phyloP scores from a whole-genome alignment of 2,888 invertebrate species.

The Drosophila imparisetae region DNA sequence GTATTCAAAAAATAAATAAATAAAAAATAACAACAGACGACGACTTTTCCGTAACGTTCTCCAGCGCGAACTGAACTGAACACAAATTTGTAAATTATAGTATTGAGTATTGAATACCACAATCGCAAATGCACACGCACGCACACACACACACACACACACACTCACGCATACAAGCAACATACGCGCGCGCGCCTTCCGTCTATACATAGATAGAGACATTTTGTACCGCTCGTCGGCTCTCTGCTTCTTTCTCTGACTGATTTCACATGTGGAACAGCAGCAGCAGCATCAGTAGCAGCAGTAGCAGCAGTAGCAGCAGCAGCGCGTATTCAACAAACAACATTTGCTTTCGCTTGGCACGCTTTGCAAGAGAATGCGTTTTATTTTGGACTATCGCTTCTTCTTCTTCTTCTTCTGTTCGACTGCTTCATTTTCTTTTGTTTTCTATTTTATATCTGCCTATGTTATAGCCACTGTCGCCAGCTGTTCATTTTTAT shows the following conservation, averaged over 20 bases:
- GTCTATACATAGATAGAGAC: background rate
- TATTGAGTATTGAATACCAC: slow-evolving; percentile 69
- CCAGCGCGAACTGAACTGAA: slow-evolving; percentile 75
- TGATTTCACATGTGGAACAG: slow-evolving; percentile 37
- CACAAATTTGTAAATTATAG: slow-evolving; percentile 74
- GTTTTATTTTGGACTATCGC: slow-evolving; percentile 62
- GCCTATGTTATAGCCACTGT: slow-evolving; percentile 5
- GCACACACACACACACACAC: slow-evolving; percentile 1
- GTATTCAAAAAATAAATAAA: slow-evolving; percentile 23
- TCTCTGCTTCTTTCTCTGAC: slow-evolving; percentile 2
- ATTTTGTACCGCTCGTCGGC: slow-evolving; percentile 1
- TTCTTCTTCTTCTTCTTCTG: background rate
- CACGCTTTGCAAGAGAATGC: slow-evolving; percentile 32
- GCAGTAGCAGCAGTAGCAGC: background rate
- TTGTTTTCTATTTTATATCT: background rate
- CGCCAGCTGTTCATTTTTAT: background rate
- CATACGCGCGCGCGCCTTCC: background rate
- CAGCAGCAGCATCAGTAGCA: background rate
- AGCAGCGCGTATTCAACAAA: background rate
- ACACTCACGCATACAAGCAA: background rate
- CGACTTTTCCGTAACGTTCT: slow-evolving; percentile 77
- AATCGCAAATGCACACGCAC: slow-evolving; percentile 34
- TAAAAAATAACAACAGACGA: slow-evolving; percentile 48
- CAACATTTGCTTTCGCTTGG: slow-evolving; percentile 29
- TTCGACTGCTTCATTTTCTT: background rate